Conservation (phyloP, 2,113 vertebrate genomes). For the Sinocyclocheilus maitianheensis region DNA sequence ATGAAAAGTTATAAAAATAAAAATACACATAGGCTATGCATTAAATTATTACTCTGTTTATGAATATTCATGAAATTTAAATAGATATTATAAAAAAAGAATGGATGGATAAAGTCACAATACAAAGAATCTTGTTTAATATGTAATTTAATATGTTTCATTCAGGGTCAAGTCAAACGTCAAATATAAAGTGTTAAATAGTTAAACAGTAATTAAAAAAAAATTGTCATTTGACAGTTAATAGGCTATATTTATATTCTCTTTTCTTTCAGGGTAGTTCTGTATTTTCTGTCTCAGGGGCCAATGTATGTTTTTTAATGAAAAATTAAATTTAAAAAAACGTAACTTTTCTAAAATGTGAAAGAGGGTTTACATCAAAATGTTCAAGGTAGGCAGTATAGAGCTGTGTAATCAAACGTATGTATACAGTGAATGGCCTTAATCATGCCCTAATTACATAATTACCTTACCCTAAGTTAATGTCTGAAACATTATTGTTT, state of each 20-base stretch:
- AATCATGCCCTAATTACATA: background rate
- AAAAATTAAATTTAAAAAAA: background rate
- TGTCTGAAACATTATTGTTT: background rate
- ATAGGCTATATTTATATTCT: background rate
- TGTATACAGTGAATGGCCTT: too few relatives aligned
- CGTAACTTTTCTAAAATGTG: background rate
- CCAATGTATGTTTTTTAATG: background rate
- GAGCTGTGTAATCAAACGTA: background rate
- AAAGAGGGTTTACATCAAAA: background rate
- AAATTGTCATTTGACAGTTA: background rate
- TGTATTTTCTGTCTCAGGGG: background rate
- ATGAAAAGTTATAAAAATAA: too few relatives aligned
- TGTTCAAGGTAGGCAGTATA: background rate
- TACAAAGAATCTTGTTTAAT: background rate
- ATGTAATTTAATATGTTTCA: too few relatives aligned
- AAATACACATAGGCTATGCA: too few relatives aligned
- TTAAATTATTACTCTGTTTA: background rate
- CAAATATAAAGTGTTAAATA: background rate
- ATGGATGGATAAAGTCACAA: background rate
- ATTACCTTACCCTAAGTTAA: background rate
- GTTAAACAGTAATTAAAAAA: background rate
- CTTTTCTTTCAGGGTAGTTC: background rate
- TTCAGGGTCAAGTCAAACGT: background rate
- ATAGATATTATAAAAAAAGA: background rate
- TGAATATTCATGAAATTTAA: background rate